Conservation (phyloP, 1,140 invertebrate species). For the Sycophila sp. region DNA sequence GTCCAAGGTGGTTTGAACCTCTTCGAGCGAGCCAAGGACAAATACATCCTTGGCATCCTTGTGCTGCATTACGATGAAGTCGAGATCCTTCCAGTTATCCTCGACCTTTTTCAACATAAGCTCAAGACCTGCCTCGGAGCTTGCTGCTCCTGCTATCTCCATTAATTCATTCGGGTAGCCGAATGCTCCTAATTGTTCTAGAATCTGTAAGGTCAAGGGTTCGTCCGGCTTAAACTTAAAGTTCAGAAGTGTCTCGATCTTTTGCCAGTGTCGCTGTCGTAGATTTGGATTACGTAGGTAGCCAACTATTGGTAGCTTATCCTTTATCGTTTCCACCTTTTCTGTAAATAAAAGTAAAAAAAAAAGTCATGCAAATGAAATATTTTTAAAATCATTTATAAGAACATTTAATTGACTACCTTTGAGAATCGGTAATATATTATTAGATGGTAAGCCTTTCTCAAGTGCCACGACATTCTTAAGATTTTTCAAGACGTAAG, state of each 20-base stretch:
- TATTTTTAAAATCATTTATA: too few relatives aligned
- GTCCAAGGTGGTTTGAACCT: constrained; percentile 82
- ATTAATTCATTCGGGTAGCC: constrained; percentile 76
- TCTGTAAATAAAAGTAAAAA: constrained; percentile 57
- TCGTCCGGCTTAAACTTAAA: constrained; percentile 77
- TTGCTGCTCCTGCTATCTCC: constrained; percentile 86
- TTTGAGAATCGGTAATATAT: constrained; percentile 79
- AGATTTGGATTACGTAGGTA: constrained; percentile 80
- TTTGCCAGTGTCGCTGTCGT: constrained; percentile 82
- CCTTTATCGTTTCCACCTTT: constrained; percentile 80
- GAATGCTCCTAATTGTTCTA: constrained; percentile 80
- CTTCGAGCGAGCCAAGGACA: constrained; percentile 84
- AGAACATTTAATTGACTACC: neutral
- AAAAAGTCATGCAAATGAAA: too few relatives aligned
- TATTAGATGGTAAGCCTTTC: constrained; percentile 80
- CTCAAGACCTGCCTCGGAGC: constrained; percentile 84
- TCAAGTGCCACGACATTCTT: constrained; percentile 81
- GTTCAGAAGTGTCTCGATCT: constrained; percentile 79
- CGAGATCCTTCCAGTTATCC: constrained; percentile 81
- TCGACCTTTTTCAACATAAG: constrained; percentile 83
- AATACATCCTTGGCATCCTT: constrained; percentile 84
- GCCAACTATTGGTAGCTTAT: constrained; percentile 79
- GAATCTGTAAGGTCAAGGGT: constrained; percentile 70
- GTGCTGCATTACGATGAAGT: constrained; percentile 80
- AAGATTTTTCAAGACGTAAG: constrained; percentile 73